Evolutionary conservation across 2,888 invertebrate genomes (phyloP), one percentile per base, ranked within the genome.

Genomic region (Rhorus exstirpatorius): DNA sequence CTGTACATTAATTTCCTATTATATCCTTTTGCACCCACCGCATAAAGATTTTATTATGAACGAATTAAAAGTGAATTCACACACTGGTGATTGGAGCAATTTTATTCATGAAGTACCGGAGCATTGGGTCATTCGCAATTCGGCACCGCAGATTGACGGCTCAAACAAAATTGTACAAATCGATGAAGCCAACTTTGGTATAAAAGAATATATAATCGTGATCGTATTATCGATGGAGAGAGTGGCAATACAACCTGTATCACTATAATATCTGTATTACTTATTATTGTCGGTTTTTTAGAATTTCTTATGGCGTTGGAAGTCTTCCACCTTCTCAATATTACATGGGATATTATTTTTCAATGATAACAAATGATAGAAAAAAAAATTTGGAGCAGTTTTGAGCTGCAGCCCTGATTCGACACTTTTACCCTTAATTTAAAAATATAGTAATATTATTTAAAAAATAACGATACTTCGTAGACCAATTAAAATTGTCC

Each of bases 131-230:
- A 4, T 67, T 6, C 10, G 19, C 1, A 51, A 67, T 51, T 51
- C 49, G 8, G 1, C 67, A 17, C n/a, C 1, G 19, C 58, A 49
- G 49, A 17, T 72, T 2, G 72, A 35, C 31, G 72, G 49, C 10
- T 14, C 31, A 8, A 21, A 21, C 0, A 61, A 38, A 17, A 71
- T 76, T 24, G 78, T 79, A 0, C 80, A 78, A 17, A 82, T 82
- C 10, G 82, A 79, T 26, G 78, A 74, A 65, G 72, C 84, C 0
- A 84, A 84, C 68, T 68, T 82, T 24, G 81, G 81, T 0, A 71
- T 0, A 71, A 79, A 35, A 12, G 77, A 44, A 46, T 46, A 46
- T 44, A 46, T 46, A 46, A 63, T 46, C 19, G 63, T 0, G 63
- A 14, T 6, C 44, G 63, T 10, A 17, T 46, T 14, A 46, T 63